Base-by-base conservation (phyloP, 2,797 vertebrate species). In the Acanthis flammea region DNA sequence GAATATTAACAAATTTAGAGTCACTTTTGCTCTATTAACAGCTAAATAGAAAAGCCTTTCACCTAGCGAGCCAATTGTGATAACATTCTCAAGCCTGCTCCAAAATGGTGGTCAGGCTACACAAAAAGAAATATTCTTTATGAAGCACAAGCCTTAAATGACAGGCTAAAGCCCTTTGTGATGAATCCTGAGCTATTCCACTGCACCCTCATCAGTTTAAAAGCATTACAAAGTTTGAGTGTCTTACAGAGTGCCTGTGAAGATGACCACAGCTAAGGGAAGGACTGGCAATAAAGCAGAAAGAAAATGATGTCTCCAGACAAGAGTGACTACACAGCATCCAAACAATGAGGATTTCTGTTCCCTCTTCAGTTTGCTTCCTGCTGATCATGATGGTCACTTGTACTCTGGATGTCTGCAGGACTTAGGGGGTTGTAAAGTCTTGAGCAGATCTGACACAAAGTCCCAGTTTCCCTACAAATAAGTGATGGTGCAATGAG, bases 1-100 rank as follows among this genome's bases (percentile, higher is more conserved):
- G 98, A 98, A 98, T 97, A 98, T 98, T 97, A 98, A 98, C 97
- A 98, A 98, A 98, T 98, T 97, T 97, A 96, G 96, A 98, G 97
- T 97, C 97, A 97, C 97, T 98, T 98, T 97, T 97, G 97, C 96
- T 96, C 97, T 97, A 97, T 98, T 98, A 96, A 97, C 97, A 97
- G 92, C 94, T 94, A 97, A 97, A 97, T 97, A 96, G 94, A 90
- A 98, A 97, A 98, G 95, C 93, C 95, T 97, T 97, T 96, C 95
- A 95, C 97, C 96, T 97, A 92, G 89, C 83, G 94, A 97, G 96
- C 92, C 96, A 94, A 78, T 95, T 57, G 30, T 35, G 95, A 79
- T 95, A 94, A 91, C 65, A 39, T 90, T 95, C 93, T 57, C 60
- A 86, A 90, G 79, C 45, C 76, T 51, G 77, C 63, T 95, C 92